These are phyloP conservation scores for Danaus melanippus DNA, from an alignment of 1,140 invertebrate genomes.

Conservation along the genomic window DNA sequence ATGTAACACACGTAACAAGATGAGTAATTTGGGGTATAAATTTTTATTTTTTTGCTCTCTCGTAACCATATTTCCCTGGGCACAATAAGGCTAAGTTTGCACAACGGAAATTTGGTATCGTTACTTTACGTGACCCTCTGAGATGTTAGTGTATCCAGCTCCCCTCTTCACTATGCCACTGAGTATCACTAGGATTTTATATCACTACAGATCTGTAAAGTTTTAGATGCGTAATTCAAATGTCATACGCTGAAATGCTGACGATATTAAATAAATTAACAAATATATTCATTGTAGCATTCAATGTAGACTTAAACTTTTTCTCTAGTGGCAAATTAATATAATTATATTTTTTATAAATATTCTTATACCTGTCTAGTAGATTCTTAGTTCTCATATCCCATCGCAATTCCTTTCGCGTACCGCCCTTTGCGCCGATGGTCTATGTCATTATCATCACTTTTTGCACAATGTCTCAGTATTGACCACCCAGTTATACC, in stretches of 20 bases:
- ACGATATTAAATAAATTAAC: too few species aligned
- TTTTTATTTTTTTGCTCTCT: constrained; percentile 4
- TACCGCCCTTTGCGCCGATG: constrained; percentile 54
- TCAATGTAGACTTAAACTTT: too few species aligned
- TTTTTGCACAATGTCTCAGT: constrained; percentile 46
- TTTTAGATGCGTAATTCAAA: constrained; percentile 5
- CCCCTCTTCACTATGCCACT: too few species aligned
- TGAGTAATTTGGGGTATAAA: background rate
- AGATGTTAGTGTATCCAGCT: constrained; percentile 39
- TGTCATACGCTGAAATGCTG: background rate
- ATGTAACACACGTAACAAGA: too few species aligned
- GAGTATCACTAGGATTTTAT: too few species aligned
- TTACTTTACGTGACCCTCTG: constrained; percentile 47
- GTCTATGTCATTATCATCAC: constrained; percentile 60
- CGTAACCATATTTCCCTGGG: constrained; percentile 44
- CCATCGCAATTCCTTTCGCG: constrained; percentile 44
- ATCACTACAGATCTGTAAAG: background rate
- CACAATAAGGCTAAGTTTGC: constrained; percentile 44
- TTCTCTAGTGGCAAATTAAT: background rate
- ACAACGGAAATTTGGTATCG: constrained; percentile 52
- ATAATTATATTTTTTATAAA: constrained; percentile 6
- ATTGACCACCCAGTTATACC: constrained; percentile 14
- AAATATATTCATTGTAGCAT: too few species aligned
- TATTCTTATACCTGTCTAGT: constrained; percentile 19
- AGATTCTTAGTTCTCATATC: constrained; percentile 32